A percentile compares a stretch with the other conserved stretches of the same genome.
These are phyloP conservation scores for Gymnocheta viridis DNA, from an alignment of 2,888 invertebrate genomes.

Conservation along the genomic window DNA sequence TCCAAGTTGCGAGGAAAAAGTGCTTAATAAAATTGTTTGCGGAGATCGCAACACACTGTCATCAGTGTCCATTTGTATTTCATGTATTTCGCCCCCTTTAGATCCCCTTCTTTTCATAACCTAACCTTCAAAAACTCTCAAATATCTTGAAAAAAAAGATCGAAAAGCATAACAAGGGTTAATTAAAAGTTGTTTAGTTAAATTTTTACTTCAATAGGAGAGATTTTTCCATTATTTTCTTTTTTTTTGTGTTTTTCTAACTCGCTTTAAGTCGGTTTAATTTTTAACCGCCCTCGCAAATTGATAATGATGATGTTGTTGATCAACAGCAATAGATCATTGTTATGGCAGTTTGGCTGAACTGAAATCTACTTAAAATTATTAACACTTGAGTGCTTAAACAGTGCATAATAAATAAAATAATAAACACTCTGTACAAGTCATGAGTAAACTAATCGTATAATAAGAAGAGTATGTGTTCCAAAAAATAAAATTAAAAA, in stretches of 20 bases:
- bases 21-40: too few species aligned
- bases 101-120: too few species aligned
- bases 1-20: too few species aligned
- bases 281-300: not conserved
- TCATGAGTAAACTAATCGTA: constrained; percentile 8
- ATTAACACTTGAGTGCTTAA: constrained; percentile 67
- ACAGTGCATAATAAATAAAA: constrained; percentile 42
- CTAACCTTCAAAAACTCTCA: too few species aligned
- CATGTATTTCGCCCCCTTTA: too few species aligned
- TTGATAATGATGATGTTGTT: constrained; percentile 13
- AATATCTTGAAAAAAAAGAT: too few species aligned
- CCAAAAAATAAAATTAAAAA: constrained; percentile 2
- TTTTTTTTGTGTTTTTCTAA: too few species aligned
- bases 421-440: not conserved
- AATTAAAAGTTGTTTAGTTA: too few species aligned
- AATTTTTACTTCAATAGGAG: too few species aligned
- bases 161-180: too few species aligned
- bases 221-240: not conserved
- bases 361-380: constrained; percentile 53
- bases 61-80: too few species aligned
- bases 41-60: too few species aligned
- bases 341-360: constrained; percentile 31
- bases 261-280: not conserved
- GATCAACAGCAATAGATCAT: constrained; percentile 34
- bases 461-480: not conserved